These are phyloP conservation scores for Heliornis fulica DNA, from an alignment of 2,113 vertebrate genomes.

Conservation along the genomic window DNA sequence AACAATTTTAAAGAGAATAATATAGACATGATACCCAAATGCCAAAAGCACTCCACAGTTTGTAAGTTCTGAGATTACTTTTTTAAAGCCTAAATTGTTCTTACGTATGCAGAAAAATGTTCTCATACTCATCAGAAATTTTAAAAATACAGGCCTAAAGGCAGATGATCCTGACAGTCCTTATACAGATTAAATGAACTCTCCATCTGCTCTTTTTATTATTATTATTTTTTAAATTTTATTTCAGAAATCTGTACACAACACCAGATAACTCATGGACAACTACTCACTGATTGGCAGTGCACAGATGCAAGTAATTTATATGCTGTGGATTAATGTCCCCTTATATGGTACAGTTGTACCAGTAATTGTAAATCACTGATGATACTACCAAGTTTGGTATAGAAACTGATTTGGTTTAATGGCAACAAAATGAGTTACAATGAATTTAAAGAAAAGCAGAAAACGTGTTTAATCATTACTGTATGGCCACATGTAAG, in stretches of 20 bases:
- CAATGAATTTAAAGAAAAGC: too few relatives aligned
- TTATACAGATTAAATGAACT: background rate
- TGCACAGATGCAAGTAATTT: background rate
- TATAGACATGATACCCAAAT: background rate
- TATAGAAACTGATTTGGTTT: background rate
- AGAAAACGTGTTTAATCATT: fast-evolving
- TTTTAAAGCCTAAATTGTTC: background rate
- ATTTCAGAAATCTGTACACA: background rate
- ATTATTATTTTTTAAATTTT: too few relatives aligned
- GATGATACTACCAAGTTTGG: background rate
- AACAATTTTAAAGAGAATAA: background rate
- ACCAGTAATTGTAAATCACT: background rate
- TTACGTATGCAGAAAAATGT: background rate
- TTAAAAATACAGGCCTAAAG: background rate
- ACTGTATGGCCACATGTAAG: fast-evolving
- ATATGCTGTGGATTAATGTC: background rate
- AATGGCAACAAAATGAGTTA: background rate
- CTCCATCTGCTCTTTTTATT: too few relatives aligned
- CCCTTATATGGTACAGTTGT: background rate
- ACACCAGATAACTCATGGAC: background rate
- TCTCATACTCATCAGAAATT: background rate
- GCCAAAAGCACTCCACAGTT: background rate
- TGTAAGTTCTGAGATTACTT: background rate
- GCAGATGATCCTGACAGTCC: background rate
- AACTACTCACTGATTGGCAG: background rate